Percentiles rank a stretch among this genome's conserved stretches.
phyloP scores from a whole-genome alignment of 2,888 invertebrate genomes.

The Sepioteuthis lessoniana region DNA sequence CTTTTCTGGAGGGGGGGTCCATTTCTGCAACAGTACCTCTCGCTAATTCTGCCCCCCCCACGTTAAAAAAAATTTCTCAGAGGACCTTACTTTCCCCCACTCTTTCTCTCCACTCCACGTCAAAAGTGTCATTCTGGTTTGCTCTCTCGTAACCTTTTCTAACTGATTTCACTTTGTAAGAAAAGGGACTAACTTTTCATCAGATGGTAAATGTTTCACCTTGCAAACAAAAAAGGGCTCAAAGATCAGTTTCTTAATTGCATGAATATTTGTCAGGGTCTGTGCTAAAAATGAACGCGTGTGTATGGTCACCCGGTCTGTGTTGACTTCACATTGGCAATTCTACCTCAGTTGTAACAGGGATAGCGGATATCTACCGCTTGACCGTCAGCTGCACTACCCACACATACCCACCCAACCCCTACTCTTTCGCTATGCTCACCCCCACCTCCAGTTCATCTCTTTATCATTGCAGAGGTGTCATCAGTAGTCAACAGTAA shows the following conservation, averaged over 20 bases:
- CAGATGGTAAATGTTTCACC: not conserved
- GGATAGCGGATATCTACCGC: not conserved
- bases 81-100: no score
- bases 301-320: not conserved
- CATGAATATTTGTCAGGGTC: not conserved
- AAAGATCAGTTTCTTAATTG: not conserved
- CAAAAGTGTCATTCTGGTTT: no score
- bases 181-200: not conserved
- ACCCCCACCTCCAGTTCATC: no score
- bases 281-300: no score
- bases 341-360: slow-evolving; percentile 33
- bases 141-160: not conserved
- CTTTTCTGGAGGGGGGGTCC: no score
- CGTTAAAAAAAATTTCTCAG: no score
- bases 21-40: no score
- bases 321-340: not conserved
- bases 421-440: not conserved
- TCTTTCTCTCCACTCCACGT: no score
- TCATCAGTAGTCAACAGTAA: not conserved
- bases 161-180: not conserved
- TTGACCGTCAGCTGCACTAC: not conserved
- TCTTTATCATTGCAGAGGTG: not conserved
- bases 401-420: not conserved
- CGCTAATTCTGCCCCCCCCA: no score
- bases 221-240: not conserved